Conservation (phyloP, 2,888 invertebrate genomes). For the Disparrhopalites patrizii region DNA sequence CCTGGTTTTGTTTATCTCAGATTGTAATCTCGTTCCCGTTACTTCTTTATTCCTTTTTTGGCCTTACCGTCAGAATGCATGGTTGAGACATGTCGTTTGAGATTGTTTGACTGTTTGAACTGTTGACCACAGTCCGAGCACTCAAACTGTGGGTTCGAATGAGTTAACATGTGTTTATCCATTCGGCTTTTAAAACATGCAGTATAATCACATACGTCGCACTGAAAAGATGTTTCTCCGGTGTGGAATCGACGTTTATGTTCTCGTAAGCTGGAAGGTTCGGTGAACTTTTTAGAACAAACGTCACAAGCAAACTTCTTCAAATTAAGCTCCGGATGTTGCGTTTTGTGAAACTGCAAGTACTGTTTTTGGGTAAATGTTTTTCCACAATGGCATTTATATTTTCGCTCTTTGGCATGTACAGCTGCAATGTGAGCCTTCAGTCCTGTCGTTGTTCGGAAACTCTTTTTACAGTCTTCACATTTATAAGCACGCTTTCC, state of each 20-base stretch:
- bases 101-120: not conserved
- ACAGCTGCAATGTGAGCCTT: constrained; percentile 5
- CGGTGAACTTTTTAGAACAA: constrained; percentile 11
- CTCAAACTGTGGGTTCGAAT: constrained; percentile 2
- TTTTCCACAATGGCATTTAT: constrained; percentile 7
- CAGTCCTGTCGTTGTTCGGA: constrained; percentile 5
- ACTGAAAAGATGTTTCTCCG: not conserved
- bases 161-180: constrained; percentile 8
- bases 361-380: constrained; percentile 18
- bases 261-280: constrained; percentile 5
- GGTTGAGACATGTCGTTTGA: not conserved
- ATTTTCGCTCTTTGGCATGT: not conserved
- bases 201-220: constrained; percentile 13
- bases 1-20: too few species aligned
- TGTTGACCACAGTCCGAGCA: constrained; percentile 3
- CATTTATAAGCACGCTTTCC: not conserved
- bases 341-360: constrained; percentile 4
- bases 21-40: not conserved
- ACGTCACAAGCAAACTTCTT: not conserved
- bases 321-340: constrained; percentile 9
- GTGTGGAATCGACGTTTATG: constrained; percentile 7
- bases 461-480: not conserved
- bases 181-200: constrained; percentile 8
- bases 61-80: not conserved
- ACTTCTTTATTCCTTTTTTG: not conserved